phyloP scores from a whole-genome alignment of 2,113 vertebrate species.

The Pagrus major region DNA sequence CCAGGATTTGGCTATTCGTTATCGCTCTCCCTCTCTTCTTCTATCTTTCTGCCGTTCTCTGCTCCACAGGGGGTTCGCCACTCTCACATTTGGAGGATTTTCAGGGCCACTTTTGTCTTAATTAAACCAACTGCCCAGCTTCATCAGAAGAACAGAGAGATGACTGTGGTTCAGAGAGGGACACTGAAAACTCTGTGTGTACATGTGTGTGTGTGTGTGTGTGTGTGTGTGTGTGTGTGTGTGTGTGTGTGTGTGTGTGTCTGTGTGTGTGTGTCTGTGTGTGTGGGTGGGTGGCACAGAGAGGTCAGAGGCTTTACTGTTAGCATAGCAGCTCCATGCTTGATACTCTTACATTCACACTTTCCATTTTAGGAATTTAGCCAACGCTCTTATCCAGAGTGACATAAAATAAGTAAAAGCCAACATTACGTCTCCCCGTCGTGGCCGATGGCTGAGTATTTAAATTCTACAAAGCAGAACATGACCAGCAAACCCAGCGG shows the following conservation, averaged over 20 bases:
- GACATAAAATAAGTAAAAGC: constrained; percentile 45
- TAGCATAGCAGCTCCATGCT: constrained; percentile 15
- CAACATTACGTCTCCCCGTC: background rate
- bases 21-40: constrained; percentile 36
- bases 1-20: constrained; percentile 63
- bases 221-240: background rate
- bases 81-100: constrained; percentile 67
- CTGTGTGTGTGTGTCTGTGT: background rate
- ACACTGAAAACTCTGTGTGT: constrained; percentile 33
- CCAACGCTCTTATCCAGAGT: constrained; percentile 42
- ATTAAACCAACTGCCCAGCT: constrained; percentile 54
- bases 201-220: background rate
- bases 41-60: constrained; percentile 30
- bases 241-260: constrained; percentile 10
- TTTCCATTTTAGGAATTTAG: constrained; percentile 41
- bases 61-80: constrained; percentile 46
- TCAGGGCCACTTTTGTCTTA: constrained; percentile 64
- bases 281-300: constrained; percentile 37
- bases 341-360: constrained; percentile 40
- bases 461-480: constrained; percentile 34
- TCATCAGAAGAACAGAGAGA: constrained; percentile 39
- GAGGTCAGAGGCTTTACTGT: constrained; percentile 56
- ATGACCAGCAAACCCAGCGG: constrained; percentile 23
- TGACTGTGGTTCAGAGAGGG: constrained; percentile 27
- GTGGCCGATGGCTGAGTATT: constrained; percentile 2